phyloP scores from a whole-genome alignment of 2,888 invertebrate species.

The Pterobdella sp. region DNA sequence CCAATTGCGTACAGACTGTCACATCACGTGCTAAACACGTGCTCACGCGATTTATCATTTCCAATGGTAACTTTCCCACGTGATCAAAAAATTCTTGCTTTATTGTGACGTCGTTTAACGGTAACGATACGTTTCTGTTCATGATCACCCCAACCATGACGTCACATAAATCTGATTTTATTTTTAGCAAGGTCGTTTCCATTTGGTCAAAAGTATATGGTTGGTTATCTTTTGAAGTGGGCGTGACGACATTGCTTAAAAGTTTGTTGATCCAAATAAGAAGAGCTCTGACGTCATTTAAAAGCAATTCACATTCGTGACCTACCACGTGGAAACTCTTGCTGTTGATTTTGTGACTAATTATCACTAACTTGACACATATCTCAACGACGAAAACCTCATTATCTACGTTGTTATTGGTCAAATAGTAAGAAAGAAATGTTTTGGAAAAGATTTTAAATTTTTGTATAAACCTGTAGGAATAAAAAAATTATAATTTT shows the following conservation, averaged over 20 bases:
- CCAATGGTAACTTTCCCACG: background rate
- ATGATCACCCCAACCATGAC: background rate
- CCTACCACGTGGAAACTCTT: background rate
- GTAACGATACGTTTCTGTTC: background rate
- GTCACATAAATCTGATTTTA: background rate
- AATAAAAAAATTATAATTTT: no score
- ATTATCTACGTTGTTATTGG: background rate
- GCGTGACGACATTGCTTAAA: background rate
- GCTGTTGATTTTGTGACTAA: background rate
- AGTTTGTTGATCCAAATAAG: background rate
- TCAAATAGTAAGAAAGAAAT: no score
- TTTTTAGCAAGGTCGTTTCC: background rate
- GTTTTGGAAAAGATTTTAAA: no score
- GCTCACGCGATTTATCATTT: background rate
- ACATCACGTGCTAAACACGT: background rate
- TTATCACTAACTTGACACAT: background rate
- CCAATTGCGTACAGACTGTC: background rate
- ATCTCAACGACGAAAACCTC: background rate
- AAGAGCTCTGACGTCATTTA: background rate
- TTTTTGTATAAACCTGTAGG: no score
- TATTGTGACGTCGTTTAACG: background rate
- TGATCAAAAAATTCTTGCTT: background rate
- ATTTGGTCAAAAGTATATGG: background rate
- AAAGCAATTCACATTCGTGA: no score
- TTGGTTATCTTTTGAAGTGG: background rate